Percentiles rank a stretch among this genome's conserved stretches.
Conservation (phyloP, 2,797 vertebrate species). For the Melanotaenia nigrans region DNA sequence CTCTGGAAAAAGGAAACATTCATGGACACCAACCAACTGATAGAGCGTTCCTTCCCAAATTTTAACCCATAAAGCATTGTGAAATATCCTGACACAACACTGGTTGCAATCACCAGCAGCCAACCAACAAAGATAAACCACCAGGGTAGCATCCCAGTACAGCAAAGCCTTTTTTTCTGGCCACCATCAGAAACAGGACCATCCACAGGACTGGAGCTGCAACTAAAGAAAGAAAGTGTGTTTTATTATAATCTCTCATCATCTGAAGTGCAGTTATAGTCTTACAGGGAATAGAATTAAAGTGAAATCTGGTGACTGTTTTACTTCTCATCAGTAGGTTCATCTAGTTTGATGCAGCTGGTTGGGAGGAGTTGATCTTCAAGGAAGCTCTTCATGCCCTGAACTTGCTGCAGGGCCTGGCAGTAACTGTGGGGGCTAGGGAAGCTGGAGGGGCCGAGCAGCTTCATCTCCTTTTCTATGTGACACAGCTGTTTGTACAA, state of each 20-base stretch:
- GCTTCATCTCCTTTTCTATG: slow-evolving; percentile 81
- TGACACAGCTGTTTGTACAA: slow-evolving; percentile 87
- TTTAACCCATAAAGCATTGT: slow-evolving; percentile 93
- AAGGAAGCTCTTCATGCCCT: slow-evolving; percentile 83
- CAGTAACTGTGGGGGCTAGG: slow-evolving; percentile 78
- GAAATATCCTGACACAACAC: slow-evolving; percentile 86
- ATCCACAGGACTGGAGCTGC: slow-evolving; percentile 29
- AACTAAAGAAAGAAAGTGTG: neutral
- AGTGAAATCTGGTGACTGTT: neutral
- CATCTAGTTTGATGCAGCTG: slow-evolving; percentile 26
- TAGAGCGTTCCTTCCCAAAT: slow-evolving; percentile 88
- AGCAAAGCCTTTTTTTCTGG: slow-evolving; percentile 65
- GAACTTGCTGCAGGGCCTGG: slow-evolving; percentile 84
- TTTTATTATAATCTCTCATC: neutral
- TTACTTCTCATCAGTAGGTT: slow-evolving; percentile 22
- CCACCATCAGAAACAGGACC: slow-evolving; percentile 21
- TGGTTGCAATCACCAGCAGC: slow-evolving; percentile 87
- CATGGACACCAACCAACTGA: slow-evolving; percentile 93
- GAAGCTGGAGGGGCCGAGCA: slow-evolving; percentile 81
- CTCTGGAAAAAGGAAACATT: slow-evolving; percentile 91
- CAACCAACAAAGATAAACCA: slow-evolving; percentile 92
- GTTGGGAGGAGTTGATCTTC: slow-evolving; percentile 58
- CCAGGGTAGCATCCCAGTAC: slow-evolving; percentile 86
- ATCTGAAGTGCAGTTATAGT: neutral
- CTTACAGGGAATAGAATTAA: neutral